Evolutionary conservation across 2,888 invertebrate species (phyloP).

Genomic region (Philereme transversata): DNA sequence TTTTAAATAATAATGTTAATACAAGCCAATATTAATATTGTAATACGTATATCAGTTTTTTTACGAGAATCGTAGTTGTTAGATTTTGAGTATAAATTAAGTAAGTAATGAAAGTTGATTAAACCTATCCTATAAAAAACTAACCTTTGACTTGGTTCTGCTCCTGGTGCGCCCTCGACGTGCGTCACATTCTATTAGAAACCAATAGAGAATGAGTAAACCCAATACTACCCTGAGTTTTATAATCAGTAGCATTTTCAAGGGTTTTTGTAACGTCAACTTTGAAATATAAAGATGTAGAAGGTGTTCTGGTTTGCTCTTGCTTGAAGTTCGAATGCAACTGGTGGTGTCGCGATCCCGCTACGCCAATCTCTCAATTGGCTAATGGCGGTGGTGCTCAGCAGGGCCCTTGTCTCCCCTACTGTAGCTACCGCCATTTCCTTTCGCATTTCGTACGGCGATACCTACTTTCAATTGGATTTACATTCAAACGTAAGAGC

Average conservation of each 20-base stretch:
- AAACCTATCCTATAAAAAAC: neutral
- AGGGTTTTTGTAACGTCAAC: neutral
- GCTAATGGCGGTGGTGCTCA: conserved; percentile 72
- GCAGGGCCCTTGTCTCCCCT: conserved; percentile 77
- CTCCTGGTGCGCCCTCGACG: conserved; percentile 89
- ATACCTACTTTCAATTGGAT: conserved; percentile 44
- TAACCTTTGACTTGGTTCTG: conserved; percentile 90
- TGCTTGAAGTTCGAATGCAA: conserved; percentile 55
- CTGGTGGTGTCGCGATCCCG: conserved; percentile 58
- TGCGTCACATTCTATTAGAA: conserved; percentile 65
- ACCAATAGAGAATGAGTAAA: conserved; percentile 54
- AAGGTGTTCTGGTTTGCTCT: conserved; percentile 46
- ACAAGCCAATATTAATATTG: too few relatives aligned
- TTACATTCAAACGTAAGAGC: conserved; percentile 30
- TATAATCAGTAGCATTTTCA: conserved; percentile 56
- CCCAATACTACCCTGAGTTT: conserved; percentile 51
- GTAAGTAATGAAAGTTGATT: too few relatives aligned
- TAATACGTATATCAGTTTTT: too few relatives aligned
- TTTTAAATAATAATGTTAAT: too few relatives aligned
- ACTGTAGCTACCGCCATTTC: conserved; percentile 64
- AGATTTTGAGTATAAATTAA: too few relatives aligned
- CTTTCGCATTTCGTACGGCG: conserved; percentile 60
- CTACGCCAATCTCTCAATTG: conserved; percentile 76
- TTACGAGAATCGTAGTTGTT: too few relatives aligned
- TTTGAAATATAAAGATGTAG: neutral